Percentiles rank a stretch among this genome's conserved stretches.
Evolutionary conservation across 2,888 invertebrate species (phyloP).

Genomic region (Andrena chrysosceles): DNA sequence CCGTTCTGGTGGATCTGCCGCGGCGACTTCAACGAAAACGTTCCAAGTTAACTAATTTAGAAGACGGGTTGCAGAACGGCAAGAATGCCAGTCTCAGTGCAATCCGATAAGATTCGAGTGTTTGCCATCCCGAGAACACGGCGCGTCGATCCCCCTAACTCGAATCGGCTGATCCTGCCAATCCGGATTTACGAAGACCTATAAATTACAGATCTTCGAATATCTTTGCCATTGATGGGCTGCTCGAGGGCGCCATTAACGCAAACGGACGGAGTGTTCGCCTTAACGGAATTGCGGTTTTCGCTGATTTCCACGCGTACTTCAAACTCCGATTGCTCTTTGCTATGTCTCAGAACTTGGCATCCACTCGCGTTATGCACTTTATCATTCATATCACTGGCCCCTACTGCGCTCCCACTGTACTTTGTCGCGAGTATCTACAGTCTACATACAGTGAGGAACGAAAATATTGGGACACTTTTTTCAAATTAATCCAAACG

Average conservation of each 20-base stretch:
- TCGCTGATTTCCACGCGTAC: slow-evolving; percentile 29
- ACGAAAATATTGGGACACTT: no score
- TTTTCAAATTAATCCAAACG: no score
- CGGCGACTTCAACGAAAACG: slow-evolving; percentile 34
- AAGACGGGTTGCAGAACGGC: slow-evolving; percentile 47
- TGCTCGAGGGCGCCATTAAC: slow-evolving; percentile 22
- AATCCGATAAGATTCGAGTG: slow-evolving; percentile 59
- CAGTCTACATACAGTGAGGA: no score
- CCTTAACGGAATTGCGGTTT: slow-evolving; percentile 17
- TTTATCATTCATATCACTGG: not conserved
- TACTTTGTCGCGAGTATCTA: no score
- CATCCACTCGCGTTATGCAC: not conserved
- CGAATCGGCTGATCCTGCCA: slow-evolving; percentile 25
- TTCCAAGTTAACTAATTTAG: slow-evolving; percentile 56
- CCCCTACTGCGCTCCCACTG: not conserved
- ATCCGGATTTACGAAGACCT: slow-evolving; percentile 49
- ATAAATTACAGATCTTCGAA: slow-evolving; percentile 54
- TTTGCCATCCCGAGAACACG: slow-evolving; percentile 44
- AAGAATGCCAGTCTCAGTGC: slow-evolving; percentile 61
- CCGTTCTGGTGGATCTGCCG: slow-evolving; percentile 36
- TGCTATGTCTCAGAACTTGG: slow-evolving; percentile 8
- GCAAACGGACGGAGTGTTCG: slow-evolving; percentile 15
- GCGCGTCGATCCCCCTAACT: slow-evolving; percentile 39
- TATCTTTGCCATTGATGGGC: slow-evolving; percentile 30
- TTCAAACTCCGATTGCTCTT: slow-evolving; percentile 35